A percentile compares a stretch with the other conserved stretches of the same genome.
Evolutionary conservation across 2,888 invertebrate species (phyloP).

Genomic region (Pomacea canaliculata): DNA sequence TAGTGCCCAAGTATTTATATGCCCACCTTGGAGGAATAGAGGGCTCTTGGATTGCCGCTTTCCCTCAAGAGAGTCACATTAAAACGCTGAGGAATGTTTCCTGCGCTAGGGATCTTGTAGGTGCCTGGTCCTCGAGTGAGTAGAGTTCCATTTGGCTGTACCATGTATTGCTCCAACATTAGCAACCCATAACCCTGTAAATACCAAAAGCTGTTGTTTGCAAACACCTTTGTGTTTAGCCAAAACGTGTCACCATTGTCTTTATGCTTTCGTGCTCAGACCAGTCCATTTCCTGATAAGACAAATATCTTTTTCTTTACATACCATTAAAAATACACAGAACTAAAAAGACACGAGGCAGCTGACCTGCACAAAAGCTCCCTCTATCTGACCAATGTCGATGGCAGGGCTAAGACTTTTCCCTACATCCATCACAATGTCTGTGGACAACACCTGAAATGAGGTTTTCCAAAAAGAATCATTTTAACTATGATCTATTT

Average conservation of each 20-base stretch:
- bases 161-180: conserved; percentile 89
- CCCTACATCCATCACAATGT: conserved; percentile 97
- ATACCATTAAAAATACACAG: too few relatives aligned
- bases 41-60: conserved; percentile 89
- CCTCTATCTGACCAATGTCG: conserved; percentile 96
- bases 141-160: conserved; percentile 85
- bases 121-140: conserved; percentile 91
- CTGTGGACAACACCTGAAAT: conserved; percentile 81
- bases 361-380: conserved; percentile 84
- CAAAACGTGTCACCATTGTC: too few relatives aligned
- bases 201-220: background rate
- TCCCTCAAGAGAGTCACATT: conserved; percentile 92
- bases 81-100: conserved; percentile 91
- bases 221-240: background rate
- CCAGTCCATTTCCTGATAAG: too few relatives aligned
- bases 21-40: conserved; percentile 93
- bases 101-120: conserved; percentile 94
- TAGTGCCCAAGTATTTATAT: too few relatives aligned
- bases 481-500: too few relatives aligned
- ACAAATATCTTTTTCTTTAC: too few relatives aligned
- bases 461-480: background rate
- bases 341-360: too few relatives aligned
- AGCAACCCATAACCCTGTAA: conserved; percentile 87
- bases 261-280: too few relatives aligned
- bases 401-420: conserved; percentile 95